These are phyloP conservation scores for Acanthornis magna DNA, from an alignment of 2,797 vertebrate species.

Conservation along the genomic window DNA sequence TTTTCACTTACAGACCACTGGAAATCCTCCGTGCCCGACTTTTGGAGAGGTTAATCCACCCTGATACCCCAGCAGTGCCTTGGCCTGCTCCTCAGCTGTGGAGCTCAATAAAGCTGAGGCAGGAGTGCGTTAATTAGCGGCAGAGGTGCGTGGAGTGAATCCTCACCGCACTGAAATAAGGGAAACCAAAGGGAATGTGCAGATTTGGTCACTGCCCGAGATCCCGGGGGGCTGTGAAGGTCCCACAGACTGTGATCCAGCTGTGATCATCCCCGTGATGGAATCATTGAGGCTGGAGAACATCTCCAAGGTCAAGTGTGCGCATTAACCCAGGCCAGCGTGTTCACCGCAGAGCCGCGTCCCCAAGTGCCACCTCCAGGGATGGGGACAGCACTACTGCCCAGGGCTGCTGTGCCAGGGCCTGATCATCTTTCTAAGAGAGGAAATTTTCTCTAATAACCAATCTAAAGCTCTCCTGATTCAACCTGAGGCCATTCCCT, in stretches of 20 bases:
- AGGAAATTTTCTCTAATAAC: not conserved
- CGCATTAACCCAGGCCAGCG: fast-evolving
- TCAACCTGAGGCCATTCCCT: not conserved
- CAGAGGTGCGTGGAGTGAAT: not conserved
- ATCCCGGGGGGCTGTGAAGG: fast-evolving
- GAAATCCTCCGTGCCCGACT: not conserved
- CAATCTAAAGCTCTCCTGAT: fast-evolving
- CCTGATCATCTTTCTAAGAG: too few species aligned
- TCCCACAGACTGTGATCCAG: not conserved
- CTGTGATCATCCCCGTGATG: not conserved
- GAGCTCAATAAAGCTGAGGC: not conserved
- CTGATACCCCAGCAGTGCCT: not conserved
- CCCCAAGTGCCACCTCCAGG: not conserved
- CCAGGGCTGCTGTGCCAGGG: not conserved
- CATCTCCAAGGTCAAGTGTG: not conserved
- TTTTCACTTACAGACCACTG: not conserved
- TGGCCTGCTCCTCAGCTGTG: not conserved
- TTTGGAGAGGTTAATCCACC: not conserved
- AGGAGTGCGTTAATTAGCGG: not conserved
- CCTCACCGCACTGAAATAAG: not conserved
- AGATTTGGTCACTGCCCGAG: not conserved
- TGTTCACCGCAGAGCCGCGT: fast-evolving
- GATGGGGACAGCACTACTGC: fast-evolving
- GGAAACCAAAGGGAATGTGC: fast-evolving
- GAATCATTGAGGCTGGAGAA: not conserved